Conservation (phyloP, 2,113 vertebrate species). For the cat (Felis catus) region DNA sequence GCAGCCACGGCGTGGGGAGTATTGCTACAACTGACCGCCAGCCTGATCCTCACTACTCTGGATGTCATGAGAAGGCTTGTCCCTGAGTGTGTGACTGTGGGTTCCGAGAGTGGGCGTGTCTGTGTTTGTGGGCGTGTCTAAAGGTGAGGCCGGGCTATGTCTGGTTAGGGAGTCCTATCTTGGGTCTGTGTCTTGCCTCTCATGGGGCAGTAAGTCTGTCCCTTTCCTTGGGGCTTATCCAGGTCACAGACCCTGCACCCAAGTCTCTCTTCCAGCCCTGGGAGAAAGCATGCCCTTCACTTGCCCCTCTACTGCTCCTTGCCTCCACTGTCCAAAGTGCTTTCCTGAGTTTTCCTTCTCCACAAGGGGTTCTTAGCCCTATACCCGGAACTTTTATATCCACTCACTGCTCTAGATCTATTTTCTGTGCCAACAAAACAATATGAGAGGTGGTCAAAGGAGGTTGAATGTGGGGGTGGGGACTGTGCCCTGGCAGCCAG, state of each 20-base stretch:
- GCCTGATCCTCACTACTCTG: not conserved
- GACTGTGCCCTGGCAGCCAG: not conserved
- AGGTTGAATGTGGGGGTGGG: not conserved
- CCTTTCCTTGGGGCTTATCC: not conserved
- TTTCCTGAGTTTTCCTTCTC: not conserved
- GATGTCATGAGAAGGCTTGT: not conserved
- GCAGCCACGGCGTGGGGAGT: not conserved
- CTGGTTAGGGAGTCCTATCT: not conserved
- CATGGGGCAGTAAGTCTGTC: not conserved
- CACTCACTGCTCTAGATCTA: not conserved
- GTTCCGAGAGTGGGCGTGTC: not conserved
- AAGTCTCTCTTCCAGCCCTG: not conserved
- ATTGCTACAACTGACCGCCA: not conserved
- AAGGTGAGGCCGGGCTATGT: not conserved
- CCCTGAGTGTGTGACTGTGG: not conserved
- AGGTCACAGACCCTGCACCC: not conserved
- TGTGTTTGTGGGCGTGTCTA: not conserved
- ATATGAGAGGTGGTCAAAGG: not conserved
- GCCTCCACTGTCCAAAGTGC: not conserved
- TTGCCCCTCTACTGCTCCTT: not conserved
- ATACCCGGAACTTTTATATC: accelerated
- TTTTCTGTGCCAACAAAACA: not conserved
- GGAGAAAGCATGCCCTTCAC: not conserved
- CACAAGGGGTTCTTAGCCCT: not conserved
- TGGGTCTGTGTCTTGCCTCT: not conserved